Conservation (phyloP, 1,140 invertebrate species). For the Pteromalus puparum region DNA sequence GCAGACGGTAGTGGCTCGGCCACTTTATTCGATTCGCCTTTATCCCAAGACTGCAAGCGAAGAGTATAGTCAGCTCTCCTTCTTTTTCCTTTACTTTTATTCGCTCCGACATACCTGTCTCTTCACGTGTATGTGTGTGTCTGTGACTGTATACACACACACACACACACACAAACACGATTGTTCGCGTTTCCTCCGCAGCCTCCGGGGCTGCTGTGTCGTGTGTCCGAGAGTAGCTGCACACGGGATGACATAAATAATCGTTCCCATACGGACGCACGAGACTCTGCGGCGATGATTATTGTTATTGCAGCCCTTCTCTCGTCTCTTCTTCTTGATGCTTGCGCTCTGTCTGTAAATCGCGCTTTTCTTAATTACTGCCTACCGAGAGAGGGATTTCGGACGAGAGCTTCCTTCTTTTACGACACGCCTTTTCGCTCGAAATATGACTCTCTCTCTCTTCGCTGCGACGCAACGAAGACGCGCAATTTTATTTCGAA, state of each 20-base stretch:
- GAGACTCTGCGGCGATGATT: neutral
- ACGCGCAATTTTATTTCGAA: too few species aligned
- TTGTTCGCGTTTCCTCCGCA: neutral
- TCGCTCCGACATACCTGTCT: neutral
- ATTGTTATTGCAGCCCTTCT: slow-evolving; percentile 11
- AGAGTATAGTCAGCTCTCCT: neutral
- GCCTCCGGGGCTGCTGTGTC: neutral
- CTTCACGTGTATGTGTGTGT: neutral
- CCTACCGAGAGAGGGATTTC: neutral
- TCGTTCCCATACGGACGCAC: neutral
- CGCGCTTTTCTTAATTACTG: neutral
- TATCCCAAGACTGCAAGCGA: neutral
- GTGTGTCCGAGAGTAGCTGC: neutral
- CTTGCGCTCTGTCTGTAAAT: neutral
- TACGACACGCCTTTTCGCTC: neutral
- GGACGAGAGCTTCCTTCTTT: neutral
- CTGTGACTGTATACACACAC: too few species aligned
- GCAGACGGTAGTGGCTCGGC: neutral
- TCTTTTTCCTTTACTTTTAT: neutral
- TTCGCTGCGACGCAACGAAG: too few species aligned
- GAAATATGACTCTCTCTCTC: neutral
- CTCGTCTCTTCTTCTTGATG: too few species aligned
- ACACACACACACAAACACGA: neutral
- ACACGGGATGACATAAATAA: neutral
- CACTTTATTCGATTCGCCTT: slow-evolving; percentile 29